These are phyloP conservation scores for Atta colombica DNA, from an alignment of 1,140 invertebrate genomes.

Conservation along the genomic window DNA sequence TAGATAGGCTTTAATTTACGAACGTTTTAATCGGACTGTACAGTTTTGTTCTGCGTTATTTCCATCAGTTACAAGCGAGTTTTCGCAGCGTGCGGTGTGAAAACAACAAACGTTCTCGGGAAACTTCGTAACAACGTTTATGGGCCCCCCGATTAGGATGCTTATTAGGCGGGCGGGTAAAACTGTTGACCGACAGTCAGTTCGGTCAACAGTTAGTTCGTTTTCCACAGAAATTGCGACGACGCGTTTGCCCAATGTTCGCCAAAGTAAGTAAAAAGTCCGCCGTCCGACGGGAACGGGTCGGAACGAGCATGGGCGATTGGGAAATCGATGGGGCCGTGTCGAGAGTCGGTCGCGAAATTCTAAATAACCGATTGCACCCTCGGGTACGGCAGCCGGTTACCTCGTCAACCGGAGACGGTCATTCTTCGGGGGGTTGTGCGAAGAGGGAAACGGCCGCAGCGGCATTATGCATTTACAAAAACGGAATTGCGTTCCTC, in stretches of 20 bases:
- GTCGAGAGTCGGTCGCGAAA: conserved; percentile 70
- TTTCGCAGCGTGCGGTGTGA: neutral
- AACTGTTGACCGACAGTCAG: neutral
- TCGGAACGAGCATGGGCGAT: conserved; percentile 49
- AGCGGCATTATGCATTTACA: conserved; percentile 77
- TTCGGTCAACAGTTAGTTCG: neutral
- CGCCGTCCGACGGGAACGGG: neutral
- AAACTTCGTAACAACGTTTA: neutral
- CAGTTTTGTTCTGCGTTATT: neutral
- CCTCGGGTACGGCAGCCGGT: conserved; percentile 64
- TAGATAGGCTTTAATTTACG: neutral
- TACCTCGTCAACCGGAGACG: neutral
- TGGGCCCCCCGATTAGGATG: conserved; percentile 12
- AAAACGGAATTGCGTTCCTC: conserved; percentile 81
- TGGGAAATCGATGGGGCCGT: conserved; percentile 70
- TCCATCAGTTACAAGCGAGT: neutral
- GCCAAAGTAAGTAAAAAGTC: conserved; percentile 45
- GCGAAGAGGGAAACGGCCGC: conserved; percentile 26
- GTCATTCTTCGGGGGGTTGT: conserved; percentile 53
- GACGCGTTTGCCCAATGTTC: conserved; percentile 13
- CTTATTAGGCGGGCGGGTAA: conserved; percentile 2
- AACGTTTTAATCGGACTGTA: neutral
- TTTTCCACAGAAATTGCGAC: conserved; percentile 40
- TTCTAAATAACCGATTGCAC: conserved; percentile 82
- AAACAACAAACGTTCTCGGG: neutral